Conservation (phyloP, 2,113 vertebrate genomes). For the Grallaria varia region DNA sequence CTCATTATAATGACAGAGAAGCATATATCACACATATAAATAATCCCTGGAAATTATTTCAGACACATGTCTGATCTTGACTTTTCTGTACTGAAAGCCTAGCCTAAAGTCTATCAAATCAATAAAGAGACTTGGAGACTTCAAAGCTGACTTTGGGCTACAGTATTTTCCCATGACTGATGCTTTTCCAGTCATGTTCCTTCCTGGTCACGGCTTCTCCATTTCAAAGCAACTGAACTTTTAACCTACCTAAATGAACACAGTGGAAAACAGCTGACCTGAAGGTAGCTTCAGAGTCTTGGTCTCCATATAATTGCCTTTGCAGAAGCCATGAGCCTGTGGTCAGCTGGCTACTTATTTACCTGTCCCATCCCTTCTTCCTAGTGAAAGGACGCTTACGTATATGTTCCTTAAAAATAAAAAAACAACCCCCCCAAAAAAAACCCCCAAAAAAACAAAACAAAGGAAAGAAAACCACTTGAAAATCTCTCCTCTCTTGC, state of each 20-base stretch:
- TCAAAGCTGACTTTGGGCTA: neutral
- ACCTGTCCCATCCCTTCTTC: neutral
- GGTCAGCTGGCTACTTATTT: neutral
- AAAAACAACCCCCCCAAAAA: neutral
- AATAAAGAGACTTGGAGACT: neutral
- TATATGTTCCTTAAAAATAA: neutral
- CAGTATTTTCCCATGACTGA: neutral
- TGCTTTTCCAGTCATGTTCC: neutral
- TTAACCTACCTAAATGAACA: neutral
- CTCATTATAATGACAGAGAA: neutral
- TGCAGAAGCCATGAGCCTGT: neutral
- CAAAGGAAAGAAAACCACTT: neutral
- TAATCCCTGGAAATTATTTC: neutral
- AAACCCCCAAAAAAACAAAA: too few species aligned
- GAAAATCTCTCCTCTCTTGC: neutral
- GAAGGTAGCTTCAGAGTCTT: neutral
- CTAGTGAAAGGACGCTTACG: neutral
- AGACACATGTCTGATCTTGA: neutral
- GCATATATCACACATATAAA: neutral
- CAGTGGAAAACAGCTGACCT: neutral
- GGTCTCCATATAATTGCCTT: neutral
- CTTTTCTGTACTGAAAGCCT: neutral
- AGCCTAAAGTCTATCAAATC: neutral
- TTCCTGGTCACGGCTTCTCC: neutral
- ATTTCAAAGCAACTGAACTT: neutral